Base-by-base conservation (phyloP, 2,797 vertebrate species). In the Phrynocephalus forsythii region DNA sequence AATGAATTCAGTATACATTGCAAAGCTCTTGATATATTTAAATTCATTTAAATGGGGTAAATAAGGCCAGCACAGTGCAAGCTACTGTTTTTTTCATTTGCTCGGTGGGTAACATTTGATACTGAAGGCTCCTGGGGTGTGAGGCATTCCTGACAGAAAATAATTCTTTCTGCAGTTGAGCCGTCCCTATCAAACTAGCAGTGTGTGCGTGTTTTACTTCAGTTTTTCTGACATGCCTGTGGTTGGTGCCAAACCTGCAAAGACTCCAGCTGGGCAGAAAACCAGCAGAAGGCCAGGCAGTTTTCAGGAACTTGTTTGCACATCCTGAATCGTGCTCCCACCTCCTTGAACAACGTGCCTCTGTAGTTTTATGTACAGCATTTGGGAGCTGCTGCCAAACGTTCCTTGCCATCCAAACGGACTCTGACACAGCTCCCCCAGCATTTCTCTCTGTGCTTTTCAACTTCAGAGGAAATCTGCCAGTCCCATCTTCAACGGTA, bases 241-340 rank as follows among this genome's bases (percentile, higher is more conserved):
- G 10, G 63, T 26, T 9, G 28, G 48, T 69, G 3, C 24, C 73
- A 80, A 24, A 24, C 48, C 50, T 38, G 24, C 84, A 71, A 79
- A 76, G 50, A 79, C 3, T 79, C 48, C 6, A 28, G 28, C 24
- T 78, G 33, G 30, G 18, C 44, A 82, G 20, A 76, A 52, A 69
- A 2, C 52, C 73, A 38, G 22, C 63, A 52, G 13, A 44, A 67
- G 24, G 44, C 60, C 50, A 15, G 68, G 72, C 6, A 5, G 63
- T 69, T 83, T 82, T 77, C 63, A 83, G 52, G 30, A 82, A 68
- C 48, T 76, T 83, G 50, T 87, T 78, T 87, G 73, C 48, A 69
- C 48, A 76, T 83, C 81, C 81, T 44, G 20, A 83, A 77, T 78
- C 24, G 38, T 77, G 24, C 73, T 56, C n/a, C 20, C 66, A 79